Conservation (phyloP, 2,113 vertebrate species). For the Lepisosteus osseus region DNA sequence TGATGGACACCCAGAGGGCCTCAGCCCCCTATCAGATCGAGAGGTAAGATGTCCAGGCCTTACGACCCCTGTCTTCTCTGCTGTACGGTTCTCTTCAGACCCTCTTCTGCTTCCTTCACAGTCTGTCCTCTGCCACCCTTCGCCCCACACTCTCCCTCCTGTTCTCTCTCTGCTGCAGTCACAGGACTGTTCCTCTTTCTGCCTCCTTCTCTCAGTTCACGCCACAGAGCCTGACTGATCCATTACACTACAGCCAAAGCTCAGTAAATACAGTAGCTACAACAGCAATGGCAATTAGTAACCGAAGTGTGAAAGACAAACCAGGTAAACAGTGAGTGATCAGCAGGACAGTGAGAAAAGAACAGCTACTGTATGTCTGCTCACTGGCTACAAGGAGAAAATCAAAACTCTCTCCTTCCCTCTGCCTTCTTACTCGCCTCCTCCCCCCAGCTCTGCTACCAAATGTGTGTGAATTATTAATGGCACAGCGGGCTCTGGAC, state of each 20-base stretch:
- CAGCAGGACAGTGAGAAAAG: too few relatives aligned
- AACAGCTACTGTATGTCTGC: too few relatives aligned
- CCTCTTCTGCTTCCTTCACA: neutral
- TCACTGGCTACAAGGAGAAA: too few relatives aligned
- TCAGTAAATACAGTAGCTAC: too few relatives aligned
- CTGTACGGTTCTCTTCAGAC: neutral
- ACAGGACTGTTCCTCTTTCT: neutral
- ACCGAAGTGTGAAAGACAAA: too few relatives aligned
- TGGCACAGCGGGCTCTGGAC: too few relatives aligned
- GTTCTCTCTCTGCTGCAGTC: neutral
- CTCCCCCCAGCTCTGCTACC: neutral
- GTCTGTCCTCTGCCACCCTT: neutral
- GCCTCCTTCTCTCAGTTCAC: neutral
- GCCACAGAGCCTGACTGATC: too few relatives aligned
- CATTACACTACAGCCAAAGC: too few relatives aligned
- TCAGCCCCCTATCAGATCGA: constrained; percentile 70
- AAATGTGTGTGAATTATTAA: too few relatives aligned
- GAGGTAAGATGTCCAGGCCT: constrained; percentile 52
- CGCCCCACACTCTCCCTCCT: too few relatives aligned
- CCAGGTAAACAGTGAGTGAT: too few relatives aligned
- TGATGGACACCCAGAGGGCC: constrained; percentile 69
- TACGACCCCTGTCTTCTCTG: neutral
- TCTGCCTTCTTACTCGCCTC: neutral
- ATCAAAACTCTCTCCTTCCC: neutral
- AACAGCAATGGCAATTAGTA: too few relatives aligned